Evolutionary conservation across 92 coral and sea anemone species (phyloP).

Genomic region (Hydrozoanthus gracilis): DNA sequence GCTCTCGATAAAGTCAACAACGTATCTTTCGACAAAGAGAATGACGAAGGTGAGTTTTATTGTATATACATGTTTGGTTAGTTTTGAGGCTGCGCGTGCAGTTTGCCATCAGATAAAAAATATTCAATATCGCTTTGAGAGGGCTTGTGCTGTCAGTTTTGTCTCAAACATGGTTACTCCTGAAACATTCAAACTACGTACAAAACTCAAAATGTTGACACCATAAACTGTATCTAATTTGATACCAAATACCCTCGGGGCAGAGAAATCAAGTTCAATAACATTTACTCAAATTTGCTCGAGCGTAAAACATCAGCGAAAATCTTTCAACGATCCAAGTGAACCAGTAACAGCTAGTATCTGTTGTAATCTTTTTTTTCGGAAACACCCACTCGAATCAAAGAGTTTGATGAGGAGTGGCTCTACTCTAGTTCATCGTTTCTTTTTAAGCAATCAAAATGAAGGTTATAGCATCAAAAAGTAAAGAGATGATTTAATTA

Average conservation of each 20-base stretch:
- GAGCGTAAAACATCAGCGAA: too few relatives aligned
- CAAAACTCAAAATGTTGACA: slow-evolving; percentile 5
- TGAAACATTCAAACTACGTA: neutral
- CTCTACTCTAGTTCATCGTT: neutral
- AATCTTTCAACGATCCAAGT: neutral
- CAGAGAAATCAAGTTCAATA: neutral
- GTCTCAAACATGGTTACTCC: neutral
- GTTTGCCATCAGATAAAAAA: neutral
- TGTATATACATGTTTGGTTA: neutral
- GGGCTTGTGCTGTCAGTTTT: neutral
- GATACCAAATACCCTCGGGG: slow-evolving; percentile 9
- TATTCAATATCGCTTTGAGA: neutral
- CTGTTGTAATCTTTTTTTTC: neutral
- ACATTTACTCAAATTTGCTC: neutral
- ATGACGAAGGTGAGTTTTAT: slow-evolving; percentile 26
- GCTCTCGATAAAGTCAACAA: slow-evolving; percentile 89
- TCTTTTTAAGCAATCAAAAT: neutral
- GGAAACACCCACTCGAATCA: neutral
- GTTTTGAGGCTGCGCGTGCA: neutral
- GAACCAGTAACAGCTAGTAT: neutral
- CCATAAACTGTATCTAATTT: neutral
- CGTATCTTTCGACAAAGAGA: slow-evolving; percentile 51
- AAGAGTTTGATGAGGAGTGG: neutral
- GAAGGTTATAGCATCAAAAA: neutral
- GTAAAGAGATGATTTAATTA: slow-evolving; percentile 4